Conservation (phyloP, 2,888 invertebrate genomes). For the Hypomecis atomaria region DNA sequence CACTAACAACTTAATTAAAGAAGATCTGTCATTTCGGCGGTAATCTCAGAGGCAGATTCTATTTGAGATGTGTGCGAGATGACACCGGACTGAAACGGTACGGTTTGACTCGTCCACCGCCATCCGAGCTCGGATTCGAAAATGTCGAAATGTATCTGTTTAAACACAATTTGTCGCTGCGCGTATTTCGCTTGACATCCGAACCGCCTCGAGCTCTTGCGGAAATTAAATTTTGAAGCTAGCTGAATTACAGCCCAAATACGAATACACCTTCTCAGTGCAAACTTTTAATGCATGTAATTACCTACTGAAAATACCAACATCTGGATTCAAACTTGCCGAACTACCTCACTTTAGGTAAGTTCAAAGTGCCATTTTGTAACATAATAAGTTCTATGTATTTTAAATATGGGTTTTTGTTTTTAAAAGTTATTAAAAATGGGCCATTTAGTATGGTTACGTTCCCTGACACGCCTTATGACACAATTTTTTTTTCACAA, state of each 20-base stretch:
- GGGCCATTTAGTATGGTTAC: too few relatives aligned
- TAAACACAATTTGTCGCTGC: slow-evolving; percentile 47
- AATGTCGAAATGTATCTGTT: slow-evolving; percentile 48
- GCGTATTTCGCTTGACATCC: slow-evolving; percentile 46
- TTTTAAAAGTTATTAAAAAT: too few relatives aligned
- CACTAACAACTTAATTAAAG: slow-evolving; percentile 70
- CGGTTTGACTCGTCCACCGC: slow-evolving; percentile 51
- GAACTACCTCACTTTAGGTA: too few relatives aligned
- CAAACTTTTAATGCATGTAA: slow-evolving; percentile 24
- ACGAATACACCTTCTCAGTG: slow-evolving; percentile 14
- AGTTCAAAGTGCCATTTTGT: too few relatives aligned
- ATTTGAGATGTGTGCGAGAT: slow-evolving; percentile 21
- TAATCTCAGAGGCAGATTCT: slow-evolving; percentile 47
- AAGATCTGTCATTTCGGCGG: slow-evolving; percentile 56
- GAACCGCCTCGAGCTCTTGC: slow-evolving; percentile 41
- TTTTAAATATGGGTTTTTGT: too few relatives aligned
- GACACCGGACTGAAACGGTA: slow-evolving; percentile 18
- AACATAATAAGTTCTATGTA: too few relatives aligned
- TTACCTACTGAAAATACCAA: not conserved
- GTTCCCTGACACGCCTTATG: too few relatives aligned
- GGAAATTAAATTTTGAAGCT: slow-evolving; percentile 55
- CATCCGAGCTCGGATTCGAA: slow-evolving; percentile 46
- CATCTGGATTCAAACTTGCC: not conserved
- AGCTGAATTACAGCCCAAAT: slow-evolving; percentile 24
- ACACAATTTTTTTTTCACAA: too few relatives aligned